Evolutionary conservation across 2,888 invertebrate species (phyloP), one percentile per base, ranked within the genome.

Genomic region (Archips xylosteana): DNA sequence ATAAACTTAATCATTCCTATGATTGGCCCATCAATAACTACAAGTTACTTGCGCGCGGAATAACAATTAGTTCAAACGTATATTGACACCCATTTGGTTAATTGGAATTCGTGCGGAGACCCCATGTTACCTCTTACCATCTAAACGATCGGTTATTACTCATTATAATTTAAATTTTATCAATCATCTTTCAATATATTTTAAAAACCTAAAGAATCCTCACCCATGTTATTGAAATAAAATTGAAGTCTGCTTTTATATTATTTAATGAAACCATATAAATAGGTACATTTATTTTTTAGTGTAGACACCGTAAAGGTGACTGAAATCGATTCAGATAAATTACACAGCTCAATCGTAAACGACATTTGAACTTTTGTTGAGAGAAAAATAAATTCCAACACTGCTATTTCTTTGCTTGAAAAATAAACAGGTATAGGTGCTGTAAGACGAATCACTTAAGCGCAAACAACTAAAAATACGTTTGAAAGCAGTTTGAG

Each of bases 1-100:
- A 89, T 86, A 88, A 86, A 85, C 81, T 84, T 86, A 87, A 87
- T 88, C 82, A 88, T 87, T 85, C 80, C 80, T 81, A 79, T 85
- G 86, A 89, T 87, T 88, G 87, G 83, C 82, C 81, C 85, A 86
- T 85, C 80, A 78, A 78, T 81, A 79, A 75, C 78, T 76, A 72
- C 75, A 65, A 66, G 73, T 64, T 75, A 57, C 49, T 39, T 65
- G 63, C 64, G 68, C 60, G 68, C 76, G 74, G 78, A 81, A 81
- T 83, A 81, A 84, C 83, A 87, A 85, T 88, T 86, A 86, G 82
- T 79, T 75, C 70, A 76, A 78, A 80, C 78, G 78, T 78, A 76
- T 82, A 84, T 80, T 80, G 81, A 84, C 80, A 80, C 79, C 83
- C 82, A 85, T 86, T 87, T 85, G 77, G 82, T 82, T 85, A 83